Percentiles rank a stretch among this genome's conserved stretches.
These are phyloP conservation scores for Muntiacus muntjak DNA, from an alignment of 2,113 vertebrate genomes.

Conservation along the genomic window DNA sequence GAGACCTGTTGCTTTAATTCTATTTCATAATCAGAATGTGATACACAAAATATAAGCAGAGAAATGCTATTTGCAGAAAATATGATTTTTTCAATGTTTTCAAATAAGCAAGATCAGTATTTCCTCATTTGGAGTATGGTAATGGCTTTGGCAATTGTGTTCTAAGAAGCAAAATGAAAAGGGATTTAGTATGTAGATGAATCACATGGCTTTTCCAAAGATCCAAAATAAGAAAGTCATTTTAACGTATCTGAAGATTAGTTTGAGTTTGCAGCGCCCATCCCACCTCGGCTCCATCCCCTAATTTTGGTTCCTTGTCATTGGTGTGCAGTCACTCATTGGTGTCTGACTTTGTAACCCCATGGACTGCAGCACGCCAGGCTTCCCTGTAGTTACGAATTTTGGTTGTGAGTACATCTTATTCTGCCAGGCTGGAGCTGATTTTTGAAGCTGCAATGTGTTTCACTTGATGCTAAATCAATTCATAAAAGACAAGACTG, in stretches of 20 bases:
- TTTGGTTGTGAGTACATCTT: not conserved
- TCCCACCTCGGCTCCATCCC: not conserved
- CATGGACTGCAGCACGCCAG: not conserved
- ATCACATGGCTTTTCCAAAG: conserved; percentile 27
- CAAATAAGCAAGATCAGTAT: conserved; percentile 36
- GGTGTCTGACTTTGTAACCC: not conserved
- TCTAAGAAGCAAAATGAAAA: conserved; percentile 44
- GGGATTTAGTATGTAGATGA: not conserved
- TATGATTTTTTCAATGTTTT: conserved; percentile 15
- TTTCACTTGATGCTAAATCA: not conserved
- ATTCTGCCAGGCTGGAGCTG: not conserved
- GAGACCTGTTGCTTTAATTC: not conserved
- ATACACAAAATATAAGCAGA: not conserved
- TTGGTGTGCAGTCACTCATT: not conserved
- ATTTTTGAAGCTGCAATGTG: not conserved
- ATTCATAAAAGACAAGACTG: conserved; percentile 10
- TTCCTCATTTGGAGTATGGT: not conserved
- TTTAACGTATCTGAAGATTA: not conserved
- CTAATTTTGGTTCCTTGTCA: not conserved
- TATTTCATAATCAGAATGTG: conserved; percentile 15
- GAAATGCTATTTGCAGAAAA: conserved; percentile 34
- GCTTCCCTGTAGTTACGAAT: not conserved
- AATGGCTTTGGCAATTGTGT: not conserved
- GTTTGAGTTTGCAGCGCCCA: not conserved
- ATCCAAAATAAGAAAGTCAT: conserved; percentile 20